Percentiles rank a stretch among this genome's conserved stretches.
Conservation (phyloP, 2,113 vertebrate species). For the Pelusios castaneus region DNA sequence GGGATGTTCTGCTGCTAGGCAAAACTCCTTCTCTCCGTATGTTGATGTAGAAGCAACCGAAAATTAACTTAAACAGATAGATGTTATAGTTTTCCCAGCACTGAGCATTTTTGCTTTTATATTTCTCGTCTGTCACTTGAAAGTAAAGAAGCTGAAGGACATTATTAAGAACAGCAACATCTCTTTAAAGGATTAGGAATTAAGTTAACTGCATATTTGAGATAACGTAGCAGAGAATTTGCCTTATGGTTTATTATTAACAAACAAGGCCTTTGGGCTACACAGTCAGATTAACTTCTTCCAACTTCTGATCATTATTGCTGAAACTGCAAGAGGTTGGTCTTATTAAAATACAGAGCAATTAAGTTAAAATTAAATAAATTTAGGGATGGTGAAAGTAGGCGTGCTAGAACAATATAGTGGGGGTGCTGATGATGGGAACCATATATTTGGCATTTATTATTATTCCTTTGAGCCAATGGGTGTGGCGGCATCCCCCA, state of each 20-base stretch:
- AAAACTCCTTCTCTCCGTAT: neutral
- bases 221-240: constrained; percentile 60
- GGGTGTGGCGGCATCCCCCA: too few species aligned
- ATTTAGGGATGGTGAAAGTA: constrained; percentile 25
- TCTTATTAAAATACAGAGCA: neutral
- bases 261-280: constrained; percentile 44
- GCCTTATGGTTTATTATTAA: constrained; percentile 63
- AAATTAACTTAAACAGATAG: constrained; percentile 21
- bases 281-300: constrained; percentile 53
- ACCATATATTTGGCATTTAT: too few species aligned
- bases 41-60: neutral
- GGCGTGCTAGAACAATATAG: too few species aligned
- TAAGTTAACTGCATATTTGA: constrained; percentile 66
- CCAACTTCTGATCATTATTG: constrained; percentile 44
- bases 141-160: constrained; percentile 30
- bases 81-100: constrained; percentile 13
- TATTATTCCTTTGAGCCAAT: too few species aligned
- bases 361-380: constrained; percentile 44
- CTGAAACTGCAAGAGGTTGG: constrained; percentile 55
- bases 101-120: constrained; percentile 43
- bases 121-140: constrained; percentile 10
- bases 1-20: neutral
- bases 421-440: too few species aligned
- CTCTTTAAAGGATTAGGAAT: constrained; percentile 69
- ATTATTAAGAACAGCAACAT: constrained; percentile 1